Percentiles rank a stretch among this genome's conserved stretches.
phyloP scores from a whole-genome alignment of 2,888 invertebrate species.

The Criorhina ranunculi region DNA sequence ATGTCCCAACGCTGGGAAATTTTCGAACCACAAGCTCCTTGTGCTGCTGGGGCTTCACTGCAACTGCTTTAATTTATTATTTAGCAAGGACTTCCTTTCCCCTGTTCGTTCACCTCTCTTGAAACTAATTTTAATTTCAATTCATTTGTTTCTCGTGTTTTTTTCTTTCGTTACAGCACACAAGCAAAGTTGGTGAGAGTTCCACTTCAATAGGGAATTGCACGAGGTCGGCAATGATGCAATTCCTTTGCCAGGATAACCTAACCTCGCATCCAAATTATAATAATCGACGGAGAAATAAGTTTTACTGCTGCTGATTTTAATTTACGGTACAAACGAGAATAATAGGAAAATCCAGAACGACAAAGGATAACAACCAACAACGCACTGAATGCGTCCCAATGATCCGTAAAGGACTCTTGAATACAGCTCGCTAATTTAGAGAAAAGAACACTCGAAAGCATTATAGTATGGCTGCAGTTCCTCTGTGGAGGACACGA shows the following conservation, averaged over 20 bases:
- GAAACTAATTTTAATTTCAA: conserved; percentile 63
- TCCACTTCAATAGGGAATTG: conserved; percentile 32
- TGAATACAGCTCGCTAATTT: conserved; percentile 18
- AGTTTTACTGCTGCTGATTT: conserved; percentile 15
- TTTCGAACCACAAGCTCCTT: conserved; percentile 24
- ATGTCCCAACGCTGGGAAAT: background rate
- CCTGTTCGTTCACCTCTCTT: background rate
- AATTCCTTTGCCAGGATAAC: conserved; percentile 18
- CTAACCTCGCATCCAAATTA: conserved; percentile 21
- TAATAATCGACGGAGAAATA: conserved; percentile 13
- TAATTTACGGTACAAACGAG: conserved; percentile 8
- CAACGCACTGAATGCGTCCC: background rate
- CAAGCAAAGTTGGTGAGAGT: conserved; percentile 12
- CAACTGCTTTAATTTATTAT: conserved; percentile 49
- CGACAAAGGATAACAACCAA: conserved; percentile 1
- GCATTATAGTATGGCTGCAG: conserved; percentile 32
- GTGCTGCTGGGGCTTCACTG: conserved; percentile 14
- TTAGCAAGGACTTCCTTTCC: conserved; percentile 8
- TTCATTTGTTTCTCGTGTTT: conserved; percentile 49
- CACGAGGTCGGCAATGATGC: conserved; percentile 1
- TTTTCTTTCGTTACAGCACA: conserved; percentile 59
- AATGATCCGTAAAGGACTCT: conserved; percentile 11
- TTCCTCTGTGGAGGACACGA: conserved; percentile 19
- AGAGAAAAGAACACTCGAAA: background rate
- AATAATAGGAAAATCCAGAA: conserved; percentile 7